These are phyloP conservation scores for Azorinus chamasolen DNA, from an alignment of 2,888 invertebrate species.

Conservation along the genomic window DNA sequence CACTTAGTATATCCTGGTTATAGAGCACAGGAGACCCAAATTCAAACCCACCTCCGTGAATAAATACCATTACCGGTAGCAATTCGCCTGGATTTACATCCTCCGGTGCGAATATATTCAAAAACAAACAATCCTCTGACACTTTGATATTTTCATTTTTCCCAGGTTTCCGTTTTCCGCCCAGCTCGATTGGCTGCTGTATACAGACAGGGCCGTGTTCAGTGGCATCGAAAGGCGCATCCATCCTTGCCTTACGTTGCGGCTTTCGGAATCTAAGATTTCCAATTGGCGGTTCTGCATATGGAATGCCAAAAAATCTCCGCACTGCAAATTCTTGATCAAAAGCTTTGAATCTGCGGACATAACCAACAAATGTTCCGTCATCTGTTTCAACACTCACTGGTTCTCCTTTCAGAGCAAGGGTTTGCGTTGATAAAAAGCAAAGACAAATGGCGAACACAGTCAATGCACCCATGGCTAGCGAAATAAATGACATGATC, in stretches of 20 bases:
- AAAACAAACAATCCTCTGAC: conserved; percentile 9
- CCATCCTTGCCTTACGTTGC: background rate
- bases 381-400: background rate
- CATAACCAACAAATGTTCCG: conserved; percentile 2
- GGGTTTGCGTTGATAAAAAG: no score
- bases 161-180: background rate
- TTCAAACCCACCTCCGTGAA: no score
- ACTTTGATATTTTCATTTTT: background rate
- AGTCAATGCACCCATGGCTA: no score
- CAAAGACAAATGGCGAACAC: no score
- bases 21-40: no score
- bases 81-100: background rate
- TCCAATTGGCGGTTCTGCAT: no score
- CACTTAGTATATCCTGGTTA: no score
- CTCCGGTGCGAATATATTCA: background rate
- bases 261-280: no score
- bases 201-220: background rate
- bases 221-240: background rate
- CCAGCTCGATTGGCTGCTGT: background rate
- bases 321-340: background rate
- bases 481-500: no score
- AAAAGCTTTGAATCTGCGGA: background rate
- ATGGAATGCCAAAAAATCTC: background rate
- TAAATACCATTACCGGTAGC: background rate
- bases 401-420: background rate